These are phyloP conservation scores for Rostratula benghalensis DNA, from an alignment of 2,113 vertebrate genomes.

Conservation along the genomic window DNA sequence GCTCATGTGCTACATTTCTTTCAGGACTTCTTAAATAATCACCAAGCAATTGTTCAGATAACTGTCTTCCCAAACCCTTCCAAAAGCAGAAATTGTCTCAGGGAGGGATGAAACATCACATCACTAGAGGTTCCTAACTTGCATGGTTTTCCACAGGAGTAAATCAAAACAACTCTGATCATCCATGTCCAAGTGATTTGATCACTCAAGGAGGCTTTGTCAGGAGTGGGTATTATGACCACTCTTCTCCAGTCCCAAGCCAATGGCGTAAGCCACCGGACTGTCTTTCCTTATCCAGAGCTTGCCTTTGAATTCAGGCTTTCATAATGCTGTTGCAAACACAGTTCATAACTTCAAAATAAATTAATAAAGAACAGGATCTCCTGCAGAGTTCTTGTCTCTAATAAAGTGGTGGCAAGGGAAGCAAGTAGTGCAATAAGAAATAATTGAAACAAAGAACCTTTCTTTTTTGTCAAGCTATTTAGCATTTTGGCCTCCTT, in stretches of 20 bases:
- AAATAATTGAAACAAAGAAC: constrained; percentile 59
- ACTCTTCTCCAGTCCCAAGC: not conserved
- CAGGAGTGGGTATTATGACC: not conserved
- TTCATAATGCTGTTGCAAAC: not conserved
- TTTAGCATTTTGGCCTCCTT: constrained; percentile 54
- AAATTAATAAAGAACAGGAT: constrained; percentile 48
- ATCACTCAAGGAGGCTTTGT: not conserved
- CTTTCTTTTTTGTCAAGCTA: constrained; percentile 49
- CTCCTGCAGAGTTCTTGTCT: not conserved
- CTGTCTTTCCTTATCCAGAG: not conserved
- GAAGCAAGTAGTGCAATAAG: constrained; percentile 25
- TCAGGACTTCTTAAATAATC: not conserved
- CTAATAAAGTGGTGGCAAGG: constrained; percentile 52
- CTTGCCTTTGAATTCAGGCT: not conserved
- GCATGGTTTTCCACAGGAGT: not conserved
- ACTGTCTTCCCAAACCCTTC: not conserved
- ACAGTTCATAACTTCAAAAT: constrained; percentile 26
- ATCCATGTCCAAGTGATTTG: not conserved
- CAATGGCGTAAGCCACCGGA: not conserved
- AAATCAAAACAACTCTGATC: not conserved
- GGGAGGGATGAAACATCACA: not conserved
- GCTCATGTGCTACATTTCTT: not conserved
- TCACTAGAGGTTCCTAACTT: not conserved
- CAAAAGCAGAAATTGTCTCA: not conserved
- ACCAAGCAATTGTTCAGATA: not conserved